Conservation (phyloP, 2,113 vertebrate species). For the pig (Sus scrofa) region T2T-Sscrofa CM000827.6:86111501-86112000, state of each 20-base stretch:
- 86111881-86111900: constrained; percentile 34
- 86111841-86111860: constrained; percentile 59
- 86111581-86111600: neutral
- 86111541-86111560: neutral
- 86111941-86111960: neutral
- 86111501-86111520: constrained; percentile 18
- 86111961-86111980: constrained; percentile 1
- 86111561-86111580: neutral
- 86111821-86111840: constrained; percentile 69
- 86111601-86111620: constrained; percentile 17
- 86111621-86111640: constrained; percentile 45
- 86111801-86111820: neutral
- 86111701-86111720: constrained; percentile 81
- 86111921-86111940: neutral
- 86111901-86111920: constrained; percentile 36
- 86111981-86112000: neutral
- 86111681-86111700: constrained; percentile 80
- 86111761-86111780: constrained; percentile 84
- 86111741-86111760: constrained; percentile 84
- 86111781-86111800: constrained; percentile 64
- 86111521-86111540: constrained; percentile 1
- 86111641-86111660: constrained; percentile 61
- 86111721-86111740: constrained; percentile 85
- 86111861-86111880: neutral
- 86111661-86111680: constrained; percentile 83